Evolutionary conservation across 2,113 vertebrate genomes (phyloP).

Genomic region (Pachyramphus minor): DNA sequence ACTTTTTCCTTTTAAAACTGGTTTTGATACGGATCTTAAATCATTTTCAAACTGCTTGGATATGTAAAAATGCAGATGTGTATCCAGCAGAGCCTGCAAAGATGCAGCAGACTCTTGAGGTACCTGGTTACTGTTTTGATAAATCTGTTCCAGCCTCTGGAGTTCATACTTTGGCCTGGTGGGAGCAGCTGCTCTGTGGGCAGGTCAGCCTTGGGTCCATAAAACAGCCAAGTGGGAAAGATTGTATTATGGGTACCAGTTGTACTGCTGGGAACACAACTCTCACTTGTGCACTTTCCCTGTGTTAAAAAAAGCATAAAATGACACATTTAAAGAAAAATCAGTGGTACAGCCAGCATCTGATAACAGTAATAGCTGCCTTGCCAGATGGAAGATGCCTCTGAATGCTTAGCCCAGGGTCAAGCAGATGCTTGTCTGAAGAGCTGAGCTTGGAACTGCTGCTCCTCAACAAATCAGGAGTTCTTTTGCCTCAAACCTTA

Average conservation of each 20-base stretch:
- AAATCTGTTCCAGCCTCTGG: not conserved
- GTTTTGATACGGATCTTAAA: not conserved
- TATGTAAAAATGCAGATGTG: not conserved
- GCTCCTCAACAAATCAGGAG: not conserved
- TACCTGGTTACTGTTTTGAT: not conserved
- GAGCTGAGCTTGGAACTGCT: not conserved
- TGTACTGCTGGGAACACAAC: not conserved
- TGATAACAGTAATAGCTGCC: not conserved
- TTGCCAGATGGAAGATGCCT: not conserved
- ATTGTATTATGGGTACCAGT: not conserved
- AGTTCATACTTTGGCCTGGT: not conserved
- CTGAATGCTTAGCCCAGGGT: not conserved
- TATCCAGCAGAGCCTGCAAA: not conserved
- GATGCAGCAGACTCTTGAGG: not conserved
- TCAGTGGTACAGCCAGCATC: not conserved
- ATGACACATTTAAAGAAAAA: not conserved
- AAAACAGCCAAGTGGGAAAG: not conserved
- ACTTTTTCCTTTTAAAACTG: slow-evolving; percentile 20
- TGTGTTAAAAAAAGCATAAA: not conserved
- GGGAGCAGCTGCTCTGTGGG: not conserved
- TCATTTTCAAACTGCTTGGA: not conserved
- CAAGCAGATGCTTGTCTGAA: not conserved
- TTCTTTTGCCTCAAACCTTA: not conserved
- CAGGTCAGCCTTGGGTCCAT: not conserved
- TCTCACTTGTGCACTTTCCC: not conserved